These are phyloP conservation scores for Motacilla alba DNA, from an alignment of 2,113 vertebrate genomes.

Conservation along the genomic window DNA sequence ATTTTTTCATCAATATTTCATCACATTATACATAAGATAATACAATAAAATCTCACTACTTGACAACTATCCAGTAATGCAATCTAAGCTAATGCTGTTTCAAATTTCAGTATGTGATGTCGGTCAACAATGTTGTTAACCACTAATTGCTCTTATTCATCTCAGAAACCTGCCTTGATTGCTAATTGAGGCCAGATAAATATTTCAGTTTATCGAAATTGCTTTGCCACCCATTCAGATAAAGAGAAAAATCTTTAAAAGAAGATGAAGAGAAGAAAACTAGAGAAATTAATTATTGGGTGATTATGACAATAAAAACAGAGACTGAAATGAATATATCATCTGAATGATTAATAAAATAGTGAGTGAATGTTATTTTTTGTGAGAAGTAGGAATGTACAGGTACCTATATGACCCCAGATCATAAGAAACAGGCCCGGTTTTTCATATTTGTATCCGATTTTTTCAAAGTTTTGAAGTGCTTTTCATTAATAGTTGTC, in stretches of 20 bases:
- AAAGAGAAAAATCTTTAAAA: not conserved
- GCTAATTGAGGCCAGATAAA: not conserved
- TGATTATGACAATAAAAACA: not conserved
- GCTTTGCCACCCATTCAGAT: not conserved
- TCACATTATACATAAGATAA: not conserved
- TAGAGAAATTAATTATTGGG: not conserved
- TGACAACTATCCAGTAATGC: slow-evolving; percentile 21
- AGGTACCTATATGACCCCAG: not conserved
- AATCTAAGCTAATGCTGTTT: slow-evolving; percentile 34
- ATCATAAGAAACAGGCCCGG: not conserved
- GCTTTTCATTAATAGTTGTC: not conserved
- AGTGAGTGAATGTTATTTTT: not conserved
- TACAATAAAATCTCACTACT: slow-evolving; percentile 20
- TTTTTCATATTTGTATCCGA: not conserved
- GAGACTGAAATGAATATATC: not conserved
- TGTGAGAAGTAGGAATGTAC: not conserved
- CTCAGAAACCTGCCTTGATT: not conserved
- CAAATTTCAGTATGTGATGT: not conserved
- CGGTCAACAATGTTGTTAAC: slow-evolving; percentile 32
- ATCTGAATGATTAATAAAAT: not conserved
- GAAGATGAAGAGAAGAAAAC: not conserved
- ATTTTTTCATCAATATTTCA: slow-evolving; percentile 50
- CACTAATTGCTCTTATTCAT: not conserved
- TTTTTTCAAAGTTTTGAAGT: not conserved
- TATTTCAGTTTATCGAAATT: not conserved